Evolutionary conservation across 92 coral and sea anemone species (phyloP).

Genomic region (Chrysogorgia sp.): DNA sequence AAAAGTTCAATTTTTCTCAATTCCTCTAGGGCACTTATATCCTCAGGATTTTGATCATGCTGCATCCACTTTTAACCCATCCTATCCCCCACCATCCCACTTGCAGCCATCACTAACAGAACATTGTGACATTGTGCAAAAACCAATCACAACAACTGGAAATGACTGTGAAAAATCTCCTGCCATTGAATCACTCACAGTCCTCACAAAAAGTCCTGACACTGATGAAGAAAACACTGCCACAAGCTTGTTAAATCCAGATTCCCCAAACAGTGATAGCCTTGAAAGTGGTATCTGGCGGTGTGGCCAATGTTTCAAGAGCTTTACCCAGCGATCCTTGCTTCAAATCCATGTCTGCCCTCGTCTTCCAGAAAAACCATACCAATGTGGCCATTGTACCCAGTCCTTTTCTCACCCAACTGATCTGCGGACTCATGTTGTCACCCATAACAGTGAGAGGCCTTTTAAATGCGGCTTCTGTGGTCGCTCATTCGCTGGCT

Average conservation of each 20-base stretch:
- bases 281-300: constrained; percentile 70
- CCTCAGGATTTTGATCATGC: constrained; percentile 30
- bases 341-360: constrained; percentile 91
- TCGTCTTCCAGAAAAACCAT: constrained; percentile 74
- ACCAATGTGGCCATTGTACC: constrained; percentile 88
- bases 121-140: neutral
- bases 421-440: constrained; percentile 83
- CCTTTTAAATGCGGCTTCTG: constrained; percentile 96
- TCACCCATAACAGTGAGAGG: constrained; percentile 78
- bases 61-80: neutral
- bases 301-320: constrained; percentile 81
- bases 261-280: constrained; percentile 47
- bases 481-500: constrained; percentile 90
- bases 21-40: constrained; percentile 20
- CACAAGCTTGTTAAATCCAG: neutral
- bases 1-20: neutral
- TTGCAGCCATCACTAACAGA: constrained; percentile 15
- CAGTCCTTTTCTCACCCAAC: constrained; percentile 78
- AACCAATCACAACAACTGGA: neutral
- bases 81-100: constrained; percentile 15
- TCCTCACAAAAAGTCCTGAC: neutral
- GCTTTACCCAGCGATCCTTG: constrained; percentile 73
- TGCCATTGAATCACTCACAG: neutral
- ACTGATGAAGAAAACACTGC: constrained; percentile 12
- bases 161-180: neutral